Conservation (phyloP, 1,140 invertebrate genomes). For the Coelopa frigida region DNA sequence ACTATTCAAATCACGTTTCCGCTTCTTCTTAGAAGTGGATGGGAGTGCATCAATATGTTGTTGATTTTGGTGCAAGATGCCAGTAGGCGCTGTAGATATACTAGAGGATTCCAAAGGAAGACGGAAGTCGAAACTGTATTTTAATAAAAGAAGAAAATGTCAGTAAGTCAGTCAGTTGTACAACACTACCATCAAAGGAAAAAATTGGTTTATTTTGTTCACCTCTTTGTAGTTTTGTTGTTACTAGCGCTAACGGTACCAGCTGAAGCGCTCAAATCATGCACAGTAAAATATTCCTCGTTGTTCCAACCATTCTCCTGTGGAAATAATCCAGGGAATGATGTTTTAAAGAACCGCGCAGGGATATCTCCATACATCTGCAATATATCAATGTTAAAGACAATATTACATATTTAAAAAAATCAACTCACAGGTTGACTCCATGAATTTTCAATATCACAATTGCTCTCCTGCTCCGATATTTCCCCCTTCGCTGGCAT, state of each 20-base stretch:
- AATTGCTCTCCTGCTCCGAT: conserved; percentile 75
- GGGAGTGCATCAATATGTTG: conserved; percentile 13
- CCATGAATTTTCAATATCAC: conserved; percentile 62
- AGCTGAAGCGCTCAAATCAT: conserved; percentile 30
- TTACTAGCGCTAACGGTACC: not conserved
- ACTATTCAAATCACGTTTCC: conserved; percentile 16
- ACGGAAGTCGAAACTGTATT: conserved; percentile 31
- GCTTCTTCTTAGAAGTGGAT: conserved; percentile 15
- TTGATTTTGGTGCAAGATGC: conserved; percentile 9
- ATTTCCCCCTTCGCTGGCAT: conserved; percentile 77
- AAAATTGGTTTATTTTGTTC: not conserved
- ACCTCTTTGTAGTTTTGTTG: not conserved
- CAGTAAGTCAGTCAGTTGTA: not conserved
- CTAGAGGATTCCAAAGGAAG: conserved; percentile 14
- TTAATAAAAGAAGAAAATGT: conserved; percentile 1
- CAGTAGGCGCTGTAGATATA: conserved; percentile 8
- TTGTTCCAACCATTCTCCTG: conserved; percentile 34
- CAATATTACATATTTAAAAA: not conserved
- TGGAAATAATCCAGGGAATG: conserved; percentile 30
- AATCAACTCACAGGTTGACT: conserved; percentile 47
- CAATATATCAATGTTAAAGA: not conserved
- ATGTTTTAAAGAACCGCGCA: conserved; percentile 35
- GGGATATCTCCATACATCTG: conserved; percentile 41
- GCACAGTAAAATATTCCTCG: conserved; percentile 31
- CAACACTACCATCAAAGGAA: too few species aligned